Evolutionary conservation across 2,797 vertebrate genomes (phyloP), one percentile per base, ranked within the genome.

Genomic region (Paratrypauchen microcephalus): DNA sequence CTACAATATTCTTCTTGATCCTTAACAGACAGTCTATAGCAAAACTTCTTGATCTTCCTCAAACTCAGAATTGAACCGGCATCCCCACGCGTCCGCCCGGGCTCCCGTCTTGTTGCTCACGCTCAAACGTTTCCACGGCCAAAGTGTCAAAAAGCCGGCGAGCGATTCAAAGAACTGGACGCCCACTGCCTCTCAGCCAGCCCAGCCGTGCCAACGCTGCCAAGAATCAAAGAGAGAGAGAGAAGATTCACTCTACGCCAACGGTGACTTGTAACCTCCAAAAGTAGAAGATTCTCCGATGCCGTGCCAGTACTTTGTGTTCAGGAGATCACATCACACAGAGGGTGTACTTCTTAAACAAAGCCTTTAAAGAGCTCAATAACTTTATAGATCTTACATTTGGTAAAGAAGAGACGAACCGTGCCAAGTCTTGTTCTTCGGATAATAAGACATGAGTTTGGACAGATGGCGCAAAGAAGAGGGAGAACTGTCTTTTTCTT

Each of bases 131-230:
- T 56, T 72, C 83, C 77, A 68, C 66, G 72, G 68, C 74, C 69
- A 69, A 30, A 16, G 71, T 81, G 82, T 80, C 82, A 77, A 65
- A 83, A 77, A 81, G 73, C 70, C 59, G 71, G 77, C 85, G 83
- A 75, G 68, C 62, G 16, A 77, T 84, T 77, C 72, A 82, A 83
- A 80, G 66, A 67, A 52, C 58, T 66, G 72, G 39, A 76, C 66
- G 75, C 76, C 80, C 70, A 67, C 65, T 66, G 72, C 76, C 73
- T 47, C 70, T 60, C 48, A 23, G 62, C 39, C 62, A 18, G 45
- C 45, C 16, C 62, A 18, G 45, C 45, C 16, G 59, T 28, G 41
- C 2, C 64, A 64, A 68, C 28, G 2, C 3, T 79, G 81, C 81
- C 85, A 88, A 76, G 75, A 64, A 67, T 54, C 69, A 19, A 16